phyloP scores from a whole-genome alignment of 2,888 invertebrate genomes.

The Cyaniris semiargus region DNA sequence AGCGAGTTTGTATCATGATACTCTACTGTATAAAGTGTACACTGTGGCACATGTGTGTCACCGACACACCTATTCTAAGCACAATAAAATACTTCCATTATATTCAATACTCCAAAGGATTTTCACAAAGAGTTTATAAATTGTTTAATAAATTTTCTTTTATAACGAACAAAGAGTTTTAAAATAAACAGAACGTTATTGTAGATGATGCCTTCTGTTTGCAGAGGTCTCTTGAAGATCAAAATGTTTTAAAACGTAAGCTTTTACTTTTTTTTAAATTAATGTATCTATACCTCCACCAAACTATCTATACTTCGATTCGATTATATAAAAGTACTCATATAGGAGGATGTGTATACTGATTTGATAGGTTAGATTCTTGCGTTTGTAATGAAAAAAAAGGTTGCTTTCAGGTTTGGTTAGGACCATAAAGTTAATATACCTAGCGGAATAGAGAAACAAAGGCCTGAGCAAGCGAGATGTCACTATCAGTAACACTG shows the following conservation, averaged over 20 bases:
- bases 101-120: conserved; percentile 14
- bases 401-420: too few relatives aligned
- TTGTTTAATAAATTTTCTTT: conserved; percentile 19
- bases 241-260: neutral
- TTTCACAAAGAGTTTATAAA: conserved; percentile 26
- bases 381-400: too few relatives aligned
- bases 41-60: neutral
- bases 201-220: neutral
- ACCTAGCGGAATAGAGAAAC: too few relatives aligned
- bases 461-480: too few relatives aligned
- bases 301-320: too few relatives aligned
- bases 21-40: neutral
- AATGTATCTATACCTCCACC: neutral
- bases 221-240: neutral
- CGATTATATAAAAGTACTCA: too few relatives aligned
- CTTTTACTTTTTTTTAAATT: neutral
- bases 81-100: conserved; percentile 26
- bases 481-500: too few relatives aligned
- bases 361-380: too few relatives aligned
- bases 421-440: too few relatives aligned
- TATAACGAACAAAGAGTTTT: conserved; percentile 4
- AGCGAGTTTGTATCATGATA: neutral
- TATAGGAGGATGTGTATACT: too few relatives aligned
- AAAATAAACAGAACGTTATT: neutral
- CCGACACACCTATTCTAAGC: conserved; percentile 10